Base-by-base conservation (phyloP, 2,797 vertebrate genomes). In the Acipenser transmontanus region DNA sequence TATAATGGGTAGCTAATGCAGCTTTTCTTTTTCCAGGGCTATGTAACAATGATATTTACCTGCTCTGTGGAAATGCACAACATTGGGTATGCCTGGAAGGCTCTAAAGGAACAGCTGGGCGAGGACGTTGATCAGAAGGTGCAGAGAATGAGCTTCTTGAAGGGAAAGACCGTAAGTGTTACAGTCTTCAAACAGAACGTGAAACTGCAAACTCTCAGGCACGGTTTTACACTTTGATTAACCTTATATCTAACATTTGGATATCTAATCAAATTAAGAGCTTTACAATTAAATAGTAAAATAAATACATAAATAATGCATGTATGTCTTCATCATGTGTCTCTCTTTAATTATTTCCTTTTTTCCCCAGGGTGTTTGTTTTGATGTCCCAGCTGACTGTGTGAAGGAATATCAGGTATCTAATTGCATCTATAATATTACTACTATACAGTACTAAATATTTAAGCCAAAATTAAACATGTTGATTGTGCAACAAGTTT, bases 71-170 rank as follows among this genome's bases (percentile, higher is more conserved):
- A 95, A 76, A 92, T 98, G 84, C 91, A 88, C 49, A 92, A 73
- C 69, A 76, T 96, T 34, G 83, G 93, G 71, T 95, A 91, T 0
- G 97, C 93, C 49, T 99, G 95, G 96, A 88, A 82, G 75, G 82
- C 81, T 49, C 85, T 99, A 48, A 98, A 96, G 77, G 95, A 99
- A 59, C 94, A 98, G 66, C 88, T 98, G 4, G 95, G 96, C 0
- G 94, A 97, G 10, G 77, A 91, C 1, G 77, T 93, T 0, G 93
- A 98, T 48, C 80, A 70, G 65, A 88, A 93, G 76, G 80, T 98
- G 64, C 84, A 80, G 0, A 80, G 89, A 61, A 97, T 99, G 93
- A 88, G 85, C 56, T 94, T 95, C 81, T 89, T 99, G 64, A 99
- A 97, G 84, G 93, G 91, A 61, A 94, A 83, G 83, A 91, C n/a